Conservation (phyloP, 2,797 vertebrate genomes). For the Xiphorhynchus erythropygius region DNA sequence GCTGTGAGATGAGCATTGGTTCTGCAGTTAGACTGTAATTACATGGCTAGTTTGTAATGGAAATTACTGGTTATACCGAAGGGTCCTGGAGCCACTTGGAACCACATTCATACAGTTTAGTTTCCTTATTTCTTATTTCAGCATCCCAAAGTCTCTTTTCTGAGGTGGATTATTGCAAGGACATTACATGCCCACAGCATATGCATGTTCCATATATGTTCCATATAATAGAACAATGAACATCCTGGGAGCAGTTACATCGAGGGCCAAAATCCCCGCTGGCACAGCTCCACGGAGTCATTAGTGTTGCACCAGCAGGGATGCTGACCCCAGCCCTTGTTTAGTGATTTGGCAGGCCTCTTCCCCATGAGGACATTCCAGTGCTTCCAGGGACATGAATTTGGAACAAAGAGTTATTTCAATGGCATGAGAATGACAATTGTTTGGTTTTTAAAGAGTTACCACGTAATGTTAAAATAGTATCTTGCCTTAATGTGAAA, state of each 20-base stretch:
- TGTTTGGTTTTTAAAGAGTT: constrained; percentile 33
- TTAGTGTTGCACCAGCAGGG: neutral
- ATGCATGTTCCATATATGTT: neutral
- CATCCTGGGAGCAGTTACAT: neutral
- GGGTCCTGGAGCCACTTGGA: neutral
- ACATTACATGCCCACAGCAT: neutral
- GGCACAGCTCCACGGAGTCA: neutral
- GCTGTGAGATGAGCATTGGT: neutral
- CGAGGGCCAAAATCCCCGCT: neutral
- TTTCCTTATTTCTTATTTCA: neutral
- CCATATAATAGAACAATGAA: neutral
- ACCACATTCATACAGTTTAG: neutral
- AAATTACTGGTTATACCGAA: neutral
- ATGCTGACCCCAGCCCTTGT: neutral
- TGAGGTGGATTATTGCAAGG: neutral
- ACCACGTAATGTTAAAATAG: constrained; percentile 25
- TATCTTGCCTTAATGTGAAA: constrained; percentile 7
- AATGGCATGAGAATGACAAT: neutral
- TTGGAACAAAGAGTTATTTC: constrained; percentile 16
- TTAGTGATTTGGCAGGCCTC: neutral
- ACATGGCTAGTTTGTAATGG: constrained; percentile 4
- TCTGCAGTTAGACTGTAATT: neutral
- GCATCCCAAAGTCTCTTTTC: neutral
- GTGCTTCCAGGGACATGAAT: neutral
- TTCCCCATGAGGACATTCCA: neutral